A percentile compares a stretch with the other conserved stretches of the same genome.
phyloP scores from a whole-genome alignment of 2,888 invertebrate genomes.

The Pediacus dermestoides region DNA sequence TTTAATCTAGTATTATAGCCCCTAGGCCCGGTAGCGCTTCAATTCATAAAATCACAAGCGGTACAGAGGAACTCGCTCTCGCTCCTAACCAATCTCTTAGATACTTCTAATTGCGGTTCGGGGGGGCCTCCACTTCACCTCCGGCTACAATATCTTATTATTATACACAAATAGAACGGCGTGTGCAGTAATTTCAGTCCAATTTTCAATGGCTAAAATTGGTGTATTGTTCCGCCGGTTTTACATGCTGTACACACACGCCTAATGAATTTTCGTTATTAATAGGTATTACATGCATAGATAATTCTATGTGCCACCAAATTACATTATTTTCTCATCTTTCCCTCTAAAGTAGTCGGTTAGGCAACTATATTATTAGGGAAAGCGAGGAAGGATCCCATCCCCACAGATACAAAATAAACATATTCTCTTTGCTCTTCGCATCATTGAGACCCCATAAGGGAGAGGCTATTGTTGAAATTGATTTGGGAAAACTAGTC shows the following conservation, averaged over 20 bases:
- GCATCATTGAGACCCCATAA: no score
- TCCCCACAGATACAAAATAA: no score
- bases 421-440: no score
- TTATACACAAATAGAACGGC: slow-evolving; percentile 20
- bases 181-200: slow-evolving; percentile 19
- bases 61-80: slow-evolving; percentile 18
- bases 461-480: no score
- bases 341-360: no score
- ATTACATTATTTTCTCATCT: no score
- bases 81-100: no score
- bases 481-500: no score
- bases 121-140: slow-evolving; percentile 18
- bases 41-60: slow-evolving; percentile 21
- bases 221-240: slow-evolving; percentile 10
- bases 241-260: neutral
- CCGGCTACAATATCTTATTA: slow-evolving; percentile 20
- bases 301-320: no score
- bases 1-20: slow-evolving; percentile 21
- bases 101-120: slow-evolving; percentile 21
- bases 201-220: slow-evolving; percentile 19
- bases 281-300: no score
- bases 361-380: no score
- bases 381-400: no score
- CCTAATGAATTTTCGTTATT: neutral
- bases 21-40: slow-evolving; percentile 19